Conservation (phyloP, 2,888 invertebrate genomes). For the Andrena hattorfiana region DNA sequence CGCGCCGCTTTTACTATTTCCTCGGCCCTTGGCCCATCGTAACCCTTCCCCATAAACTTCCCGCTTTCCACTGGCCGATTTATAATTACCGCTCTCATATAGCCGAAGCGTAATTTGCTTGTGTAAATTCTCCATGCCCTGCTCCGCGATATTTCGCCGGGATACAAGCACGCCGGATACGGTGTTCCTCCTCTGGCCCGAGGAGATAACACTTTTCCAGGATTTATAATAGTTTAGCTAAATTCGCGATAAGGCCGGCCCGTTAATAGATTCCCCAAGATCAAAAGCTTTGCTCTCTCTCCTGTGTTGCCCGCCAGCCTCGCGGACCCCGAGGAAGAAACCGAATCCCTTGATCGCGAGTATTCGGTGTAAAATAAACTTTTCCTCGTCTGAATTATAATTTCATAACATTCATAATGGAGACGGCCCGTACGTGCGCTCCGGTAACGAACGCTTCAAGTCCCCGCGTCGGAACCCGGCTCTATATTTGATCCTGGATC, state of each 20-base stretch:
- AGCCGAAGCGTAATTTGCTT: slow-evolving; percentile 68
- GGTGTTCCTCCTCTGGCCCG: slow-evolving; percentile 25
- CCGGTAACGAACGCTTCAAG: slow-evolving; percentile 39
- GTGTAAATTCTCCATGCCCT: slow-evolving; percentile 66
- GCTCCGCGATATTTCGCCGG: slow-evolving; percentile 61
- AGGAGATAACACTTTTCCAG: slow-evolving; percentile 50
- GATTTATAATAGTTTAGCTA: slow-evolving; percentile 42
- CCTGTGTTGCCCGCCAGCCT: not conserved
- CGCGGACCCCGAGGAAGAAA: not conserved
- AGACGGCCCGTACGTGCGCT: slow-evolving; percentile 31
- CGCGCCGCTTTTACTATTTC: slow-evolving; percentile 58
- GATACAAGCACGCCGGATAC: slow-evolving; percentile 25
- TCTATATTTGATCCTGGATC: slow-evolving; percentile 39
- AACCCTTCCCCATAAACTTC: slow-evolving; percentile 65
- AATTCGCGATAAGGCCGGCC: slow-evolving; percentile 22
- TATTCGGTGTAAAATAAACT: slow-evolving; percentile 30
- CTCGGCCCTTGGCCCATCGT: slow-evolving; percentile 57
- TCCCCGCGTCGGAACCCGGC: not conserved
- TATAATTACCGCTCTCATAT: slow-evolving; percentile 70
- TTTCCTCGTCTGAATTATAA: slow-evolving; percentile 27
- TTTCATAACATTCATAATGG: slow-evolving; percentile 38
- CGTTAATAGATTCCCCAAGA: slow-evolving; percentile 27
- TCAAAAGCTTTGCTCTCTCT: slow-evolving; percentile 15
- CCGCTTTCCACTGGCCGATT: slow-evolving; percentile 66
- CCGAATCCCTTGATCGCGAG: not conserved